Evolutionary conservation across 2,888 invertebrate genomes (phyloP), one percentile per base, ranked within the genome.

Genomic region (Bruchidius siliquastri): DNA sequence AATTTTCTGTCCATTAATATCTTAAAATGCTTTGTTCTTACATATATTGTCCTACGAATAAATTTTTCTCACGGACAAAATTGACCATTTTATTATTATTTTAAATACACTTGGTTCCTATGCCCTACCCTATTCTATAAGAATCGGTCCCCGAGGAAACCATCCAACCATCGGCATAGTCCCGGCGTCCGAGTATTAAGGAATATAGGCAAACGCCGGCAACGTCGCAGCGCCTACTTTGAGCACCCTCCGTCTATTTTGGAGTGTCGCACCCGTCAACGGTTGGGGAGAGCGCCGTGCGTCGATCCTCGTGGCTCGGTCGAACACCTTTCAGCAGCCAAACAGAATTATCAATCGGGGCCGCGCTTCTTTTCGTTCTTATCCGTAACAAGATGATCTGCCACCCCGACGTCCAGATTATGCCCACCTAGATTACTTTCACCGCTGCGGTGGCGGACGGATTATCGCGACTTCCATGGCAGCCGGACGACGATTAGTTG

Each of bases 1-100:
- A 30, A 72, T 72, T 72, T 72, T 72, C 21, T 49, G 69, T 68
- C 6, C 69, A 26, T 72, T 68, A 72, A 20, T 72, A 69, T 72
- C 68, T 21, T 13, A 20, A 68, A 68, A 71, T 72, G 72, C 69
- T 69, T 2, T 69, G 21, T 69, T 69, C 20, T 22, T 49, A 30
- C 10, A 8, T 49, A 69, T 73, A 8, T 20, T 72, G 73, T 71
- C 3, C 69, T 2, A 69, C 32, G 18, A 73, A 73, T 73, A 49
- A 69, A 13, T 67, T 26, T 26, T 26, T 26, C 8, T 26, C 3
- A 26, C 3, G 8, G 26, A 4, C 2, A 67, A n/a, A 67, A 67
- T 22, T 73, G 22, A 72, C 6, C 6, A 72, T 22, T 72, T 49
- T 70, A 73, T 70, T 73, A 66, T 70, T 69, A 21, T 67, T 20